Conservation (phyloP, 2,888 invertebrate genomes). For the Axea sp. region DNA sequence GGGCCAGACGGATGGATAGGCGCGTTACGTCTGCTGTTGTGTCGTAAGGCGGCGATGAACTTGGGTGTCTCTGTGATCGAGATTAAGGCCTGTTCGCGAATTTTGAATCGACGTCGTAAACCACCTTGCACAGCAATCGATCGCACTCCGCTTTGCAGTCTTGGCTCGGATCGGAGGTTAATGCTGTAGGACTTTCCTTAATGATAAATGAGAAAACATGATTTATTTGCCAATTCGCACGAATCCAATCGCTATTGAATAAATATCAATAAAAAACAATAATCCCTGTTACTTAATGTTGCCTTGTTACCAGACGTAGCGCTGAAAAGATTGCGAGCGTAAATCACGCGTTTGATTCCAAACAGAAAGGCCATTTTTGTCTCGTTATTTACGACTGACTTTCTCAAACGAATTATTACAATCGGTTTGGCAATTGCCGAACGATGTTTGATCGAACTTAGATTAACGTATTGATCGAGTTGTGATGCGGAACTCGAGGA, state of each 20-base stretch:
- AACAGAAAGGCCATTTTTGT: constrained; percentile 3
- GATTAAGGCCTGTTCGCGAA: constrained; percentile 68
- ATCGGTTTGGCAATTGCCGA: no score
- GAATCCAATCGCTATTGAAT: constrained; percentile 45
- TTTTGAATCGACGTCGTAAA: constrained; percentile 70
- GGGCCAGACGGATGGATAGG: constrained; percentile 70
- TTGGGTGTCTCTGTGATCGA: constrained; percentile 68
- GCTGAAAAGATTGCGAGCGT: constrained; percentile 14
- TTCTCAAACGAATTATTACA: no score
- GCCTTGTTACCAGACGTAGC: constrained; percentile 23
- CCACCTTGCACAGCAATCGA: constrained; percentile 56
- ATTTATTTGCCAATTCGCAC: constrained; percentile 49
- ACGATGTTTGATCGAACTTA: no score
- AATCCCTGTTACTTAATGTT: constrained; percentile 36
- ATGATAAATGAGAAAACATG: constrained; percentile 57
- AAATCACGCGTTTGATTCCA: constrained; percentile 15
- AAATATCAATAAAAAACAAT: constrained; percentile 56
- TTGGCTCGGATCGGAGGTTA: constrained; percentile 53
- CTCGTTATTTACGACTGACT: background rate
- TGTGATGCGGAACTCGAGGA: no score
- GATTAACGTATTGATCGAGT: no score
- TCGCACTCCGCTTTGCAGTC: constrained; percentile 56
- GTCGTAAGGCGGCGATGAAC: constrained; percentile 64
- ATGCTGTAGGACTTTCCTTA: constrained; percentile 58
- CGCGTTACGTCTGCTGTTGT: constrained; percentile 64